Conservation (phyloP, 2,888 invertebrate genomes). For the Ernsta delagoae region DNA sequence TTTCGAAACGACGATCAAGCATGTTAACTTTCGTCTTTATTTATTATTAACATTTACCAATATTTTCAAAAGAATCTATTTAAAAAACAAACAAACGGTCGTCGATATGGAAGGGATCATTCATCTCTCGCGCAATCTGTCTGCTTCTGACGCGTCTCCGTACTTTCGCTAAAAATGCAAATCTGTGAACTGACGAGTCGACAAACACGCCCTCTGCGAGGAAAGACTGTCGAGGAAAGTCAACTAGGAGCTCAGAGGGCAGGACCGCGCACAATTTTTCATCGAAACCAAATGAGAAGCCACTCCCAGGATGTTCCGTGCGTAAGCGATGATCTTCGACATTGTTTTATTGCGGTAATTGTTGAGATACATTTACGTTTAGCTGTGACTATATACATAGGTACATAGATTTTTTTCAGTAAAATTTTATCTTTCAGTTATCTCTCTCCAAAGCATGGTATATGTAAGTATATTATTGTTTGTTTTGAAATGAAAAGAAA, state of each 20-base stretch:
- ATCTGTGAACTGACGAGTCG: slow-evolving; percentile 62
- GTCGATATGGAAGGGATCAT: slow-evolving; percentile 63
- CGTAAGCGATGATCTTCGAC: slow-evolving; percentile 37
- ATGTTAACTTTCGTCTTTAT: no score
- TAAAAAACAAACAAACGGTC: slow-evolving; percentile 38
- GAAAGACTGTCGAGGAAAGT: slow-evolving; percentile 40
- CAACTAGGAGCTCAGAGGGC: slow-evolving; percentile 33
- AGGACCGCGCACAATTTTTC: slow-evolving; percentile 69
- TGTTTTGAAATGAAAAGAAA: no score
- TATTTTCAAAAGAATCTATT: neutral
- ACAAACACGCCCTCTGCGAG: slow-evolving; percentile 61
- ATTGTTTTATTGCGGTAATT: slow-evolving; percentile 38
- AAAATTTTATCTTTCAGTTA: no score
- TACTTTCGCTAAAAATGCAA: slow-evolving; percentile 83
- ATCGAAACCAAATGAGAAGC: slow-evolving; percentile 75
- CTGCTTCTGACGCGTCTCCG: slow-evolving; percentile 69
- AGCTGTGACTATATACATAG: neutral
- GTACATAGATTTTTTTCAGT: neutral
- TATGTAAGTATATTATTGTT: no score
- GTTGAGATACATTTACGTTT: slow-evolving; percentile 10
- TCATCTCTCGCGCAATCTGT: slow-evolving; percentile 74
- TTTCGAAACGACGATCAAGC: no score
- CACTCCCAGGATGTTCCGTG: slow-evolving; percentile 69
- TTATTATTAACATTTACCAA: neutral
- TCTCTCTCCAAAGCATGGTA: neutral